Conservation (phyloP, 2,113 vertebrate genomes). For the Podarcis muralis region DNA sequence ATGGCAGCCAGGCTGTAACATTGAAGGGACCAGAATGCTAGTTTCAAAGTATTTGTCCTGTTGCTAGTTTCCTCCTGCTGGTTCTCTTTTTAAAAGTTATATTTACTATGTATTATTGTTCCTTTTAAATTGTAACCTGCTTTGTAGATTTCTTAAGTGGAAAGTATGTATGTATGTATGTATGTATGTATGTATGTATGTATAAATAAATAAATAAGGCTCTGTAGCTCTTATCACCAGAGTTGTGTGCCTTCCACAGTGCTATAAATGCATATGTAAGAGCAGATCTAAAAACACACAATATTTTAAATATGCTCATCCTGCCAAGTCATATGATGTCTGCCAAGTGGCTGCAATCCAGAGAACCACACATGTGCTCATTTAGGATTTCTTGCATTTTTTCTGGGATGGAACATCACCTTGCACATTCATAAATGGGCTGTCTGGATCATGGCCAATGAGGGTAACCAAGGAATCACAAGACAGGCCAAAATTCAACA, state of each 20-base stretch:
- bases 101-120: neutral
- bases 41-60: neutral
- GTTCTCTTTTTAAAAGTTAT: neutral
- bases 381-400: neutral
- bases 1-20: no score
- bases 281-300: neutral
- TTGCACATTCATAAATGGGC: neutral
- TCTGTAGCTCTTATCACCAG: neutral
- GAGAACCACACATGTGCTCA: neutral
- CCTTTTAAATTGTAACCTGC: neutral
- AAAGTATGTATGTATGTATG: neutral
- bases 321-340: neutral
- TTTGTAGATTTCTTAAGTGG: neutral
- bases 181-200: no score
- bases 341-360: neutral
- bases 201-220: neutral
- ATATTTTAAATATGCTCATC: neutral
- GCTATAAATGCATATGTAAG: neutral
- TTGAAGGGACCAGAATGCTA: no score
- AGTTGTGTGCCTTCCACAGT: neutral
- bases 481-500: neutral
- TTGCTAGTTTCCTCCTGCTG: neutral
- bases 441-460: neutral
- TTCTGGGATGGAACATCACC: neutral
- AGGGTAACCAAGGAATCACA: neutral